phyloP scores from a whole-genome alignment of 2,797 vertebrate species.

The Garrulus glandarius region DNA sequence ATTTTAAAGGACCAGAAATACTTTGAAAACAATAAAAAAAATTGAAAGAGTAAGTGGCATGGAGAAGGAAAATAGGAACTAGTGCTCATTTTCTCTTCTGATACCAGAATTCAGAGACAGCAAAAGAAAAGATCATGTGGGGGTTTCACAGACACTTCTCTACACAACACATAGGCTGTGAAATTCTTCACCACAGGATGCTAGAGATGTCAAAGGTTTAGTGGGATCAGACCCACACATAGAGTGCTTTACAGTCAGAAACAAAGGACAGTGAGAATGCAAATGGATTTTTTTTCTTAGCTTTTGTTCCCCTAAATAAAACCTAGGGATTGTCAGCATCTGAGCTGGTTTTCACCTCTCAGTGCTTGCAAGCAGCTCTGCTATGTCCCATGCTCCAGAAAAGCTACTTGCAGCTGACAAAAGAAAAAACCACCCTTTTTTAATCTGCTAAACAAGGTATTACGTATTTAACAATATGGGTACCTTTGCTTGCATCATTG shows the following conservation, averaged over 20 bases:
- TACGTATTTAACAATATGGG: background rate
- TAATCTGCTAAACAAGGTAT: background rate
- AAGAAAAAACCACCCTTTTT: rapidly evolving
- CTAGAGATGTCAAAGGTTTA: background rate
- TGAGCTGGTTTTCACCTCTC: background rate
- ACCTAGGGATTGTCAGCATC: background rate
- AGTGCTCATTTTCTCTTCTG: background rate
- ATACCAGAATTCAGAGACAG: background rate
- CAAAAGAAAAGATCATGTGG: background rate
- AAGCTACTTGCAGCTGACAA: background rate
- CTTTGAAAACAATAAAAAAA: background rate
- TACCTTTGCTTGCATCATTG: background rate
- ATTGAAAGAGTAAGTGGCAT: background rate
- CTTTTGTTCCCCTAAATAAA: background rate
- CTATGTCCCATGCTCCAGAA: background rate
- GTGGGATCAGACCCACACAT: background rate
- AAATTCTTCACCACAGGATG: background rate
- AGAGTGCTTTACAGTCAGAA: background rate
- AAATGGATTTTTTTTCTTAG: background rate
- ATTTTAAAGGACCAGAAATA: background rate
- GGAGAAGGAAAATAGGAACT: background rate
- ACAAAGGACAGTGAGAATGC: background rate
- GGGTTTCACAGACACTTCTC: background rate
- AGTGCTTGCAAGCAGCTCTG: background rate
- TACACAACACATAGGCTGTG: background rate